Evolutionary conservation across 2,113 vertebrate genomes (phyloP), one percentile per base, ranked within the genome.

Genomic region (Xiphias gladius): DNA sequence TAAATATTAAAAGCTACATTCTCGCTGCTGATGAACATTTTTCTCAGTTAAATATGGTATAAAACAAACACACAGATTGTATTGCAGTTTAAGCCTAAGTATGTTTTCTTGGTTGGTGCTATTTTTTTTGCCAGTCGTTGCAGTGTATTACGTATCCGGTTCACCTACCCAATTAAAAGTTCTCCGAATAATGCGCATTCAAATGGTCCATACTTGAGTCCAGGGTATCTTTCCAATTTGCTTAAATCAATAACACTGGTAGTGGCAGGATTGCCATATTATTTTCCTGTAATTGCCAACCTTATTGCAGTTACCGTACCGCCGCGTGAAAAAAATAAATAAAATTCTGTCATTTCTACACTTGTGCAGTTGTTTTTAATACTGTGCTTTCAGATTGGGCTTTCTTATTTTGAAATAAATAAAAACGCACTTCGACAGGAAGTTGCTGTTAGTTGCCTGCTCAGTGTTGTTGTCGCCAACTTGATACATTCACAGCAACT

Each of bases 371-470:
- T 32, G 8, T 41, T 48, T 48, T 48, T 19, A 48, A 19, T 19
- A 19, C 46, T 48, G 5, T 50, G 4, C 17, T 50, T 46, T 28
- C 1, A 6, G 1, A 0, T 0, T 7, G 3, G 7, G 4, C 6
- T 22, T 9, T 77, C 39, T 91, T 92, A 88, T 84, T 91, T 83
- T 91, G 89, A 87, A 89, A 76, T 9, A 9, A 1, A n/a, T 16
- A 14, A 9, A 9, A 1, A 4, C 2, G 12, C 8, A 1, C 8
- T 0, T 4, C 16, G 20, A 68, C 85, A 8, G 89, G 88, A 90
- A 83, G 82, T 48, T 10, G 9, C 14, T 2, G 8, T 20, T 7
- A 2, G 6, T 30, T 14, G n/a, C 5, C 1, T 1, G 17, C 63
- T 20, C 48, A 43, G 17, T 12, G 5, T 35, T 0, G 11, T 41